phyloP scores from a whole-genome alignment of 2,888 invertebrate species.

The Blastobasis lacticolella region DNA sequence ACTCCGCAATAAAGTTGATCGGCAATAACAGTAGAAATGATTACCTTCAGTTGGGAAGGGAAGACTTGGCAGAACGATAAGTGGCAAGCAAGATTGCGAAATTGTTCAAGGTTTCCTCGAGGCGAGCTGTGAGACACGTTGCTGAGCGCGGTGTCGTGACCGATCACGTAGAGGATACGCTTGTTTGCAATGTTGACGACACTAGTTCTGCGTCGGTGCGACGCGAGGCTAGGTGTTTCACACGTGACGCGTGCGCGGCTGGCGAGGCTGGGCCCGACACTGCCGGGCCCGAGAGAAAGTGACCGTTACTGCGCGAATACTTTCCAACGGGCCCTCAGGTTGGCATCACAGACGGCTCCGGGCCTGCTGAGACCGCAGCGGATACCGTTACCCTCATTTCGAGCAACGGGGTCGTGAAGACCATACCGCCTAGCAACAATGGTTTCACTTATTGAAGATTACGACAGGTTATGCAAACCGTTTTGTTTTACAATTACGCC shows the following conservation, averaged over 20 bases:
- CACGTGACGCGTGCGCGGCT: background rate
- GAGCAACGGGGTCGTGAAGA: conserved; percentile 50
- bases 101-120: background rate
- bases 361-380: conserved; percentile 18
- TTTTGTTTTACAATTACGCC: background rate
- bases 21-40: conserved; percentile 2
- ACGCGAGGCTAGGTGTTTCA: conserved; percentile 1
- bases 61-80: conserved; percentile 1
- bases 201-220: background rate
- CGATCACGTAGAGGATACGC: conserved; percentile 11
- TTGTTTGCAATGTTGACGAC: background rate
- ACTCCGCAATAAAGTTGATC: no score
- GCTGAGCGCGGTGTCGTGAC: conserved; percentile 5
- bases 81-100: conserved; percentile 1
- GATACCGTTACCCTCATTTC: conserved; percentile 58
- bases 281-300: conserved; percentile 55
- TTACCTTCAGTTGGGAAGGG: background rate
- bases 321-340: conserved; percentile 55
- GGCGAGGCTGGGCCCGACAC: conserved; percentile 22
- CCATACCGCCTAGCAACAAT: conserved; percentile 30
- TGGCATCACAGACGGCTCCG: conserved; percentile 15
- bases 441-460: conserved; percentile 27
- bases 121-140: background rate
- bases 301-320: conserved; percentile 53
- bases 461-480: conserved; percentile 13